Conservation (phyloP, 1,140 invertebrate genomes). For the Apis florea region DNA sequence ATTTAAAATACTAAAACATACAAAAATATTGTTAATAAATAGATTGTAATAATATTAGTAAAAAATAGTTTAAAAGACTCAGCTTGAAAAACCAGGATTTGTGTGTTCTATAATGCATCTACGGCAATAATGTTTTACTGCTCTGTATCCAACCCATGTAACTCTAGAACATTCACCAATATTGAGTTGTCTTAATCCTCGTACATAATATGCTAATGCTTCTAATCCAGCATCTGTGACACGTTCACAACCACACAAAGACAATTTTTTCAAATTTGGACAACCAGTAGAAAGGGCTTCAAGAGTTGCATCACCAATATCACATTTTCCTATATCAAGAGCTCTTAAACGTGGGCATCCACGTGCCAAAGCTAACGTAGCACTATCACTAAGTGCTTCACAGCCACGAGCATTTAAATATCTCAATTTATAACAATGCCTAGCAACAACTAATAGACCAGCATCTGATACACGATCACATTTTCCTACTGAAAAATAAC, state of each 20-base stretch:
- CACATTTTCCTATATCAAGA: conserved; percentile 95
- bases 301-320: conserved; percentile 93
- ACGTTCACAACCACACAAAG: conserved; percentile 93
- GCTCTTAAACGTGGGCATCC: conserved; percentile 91
- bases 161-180: conserved; percentile 93
- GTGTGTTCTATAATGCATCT: conserved; percentile 96
- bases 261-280: conserved; percentile 94
- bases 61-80: conserved; percentile 29
- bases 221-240: conserved; percentile 93
- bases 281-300: conserved; percentile 92
- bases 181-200: conserved; percentile 93
- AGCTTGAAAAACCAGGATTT: conserved; percentile 91
- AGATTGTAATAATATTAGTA: conserved; percentile 29
- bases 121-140: conserved; percentile 94
- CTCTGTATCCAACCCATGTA: conserved; percentile 91
- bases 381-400: conserved; percentile 94
- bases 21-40: conserved; percentile 56
- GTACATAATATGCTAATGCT: conserved; percentile 91
- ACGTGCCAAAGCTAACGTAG: conserved; percentile 89
- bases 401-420: conserved; percentile 95
- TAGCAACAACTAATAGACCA: conserved; percentile 91
- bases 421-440: conserved; percentile 92
- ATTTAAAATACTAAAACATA: conserved; percentile 35
- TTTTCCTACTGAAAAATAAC: conserved; percentile 94
- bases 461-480: conserved; percentile 92